Percentiles rank a stretch among this genome's conserved stretches.
These are phyloP conservation scores for Clarias magur DNA, from an alignment of 2,113 vertebrate genomes.

Conservation along the genomic window DNA sequence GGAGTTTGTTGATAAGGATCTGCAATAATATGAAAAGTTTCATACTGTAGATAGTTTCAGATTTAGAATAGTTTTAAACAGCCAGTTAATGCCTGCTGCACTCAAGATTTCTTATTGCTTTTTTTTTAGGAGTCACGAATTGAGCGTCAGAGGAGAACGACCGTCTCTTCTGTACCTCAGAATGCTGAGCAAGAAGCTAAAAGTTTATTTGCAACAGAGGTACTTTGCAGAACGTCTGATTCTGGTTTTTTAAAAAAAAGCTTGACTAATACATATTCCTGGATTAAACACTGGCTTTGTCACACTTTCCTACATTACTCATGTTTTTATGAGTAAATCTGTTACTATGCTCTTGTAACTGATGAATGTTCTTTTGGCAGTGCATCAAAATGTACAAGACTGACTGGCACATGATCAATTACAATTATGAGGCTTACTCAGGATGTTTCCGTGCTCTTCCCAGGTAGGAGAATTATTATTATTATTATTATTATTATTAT, in stretches of 20 bases:
- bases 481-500: not conserved
- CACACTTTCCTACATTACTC: constrained; percentile 15
- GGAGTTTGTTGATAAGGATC: not conserved
- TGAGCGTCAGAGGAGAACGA: constrained; percentile 83
- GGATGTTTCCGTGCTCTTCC: constrained; percentile 94
- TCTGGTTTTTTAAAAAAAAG: not conserved
- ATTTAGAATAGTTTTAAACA: not conserved
- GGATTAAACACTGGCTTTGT: not conserved
- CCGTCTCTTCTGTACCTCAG: constrained; percentile 86
- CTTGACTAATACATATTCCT: constrained; percentile 4
- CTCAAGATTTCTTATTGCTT: not conserved
- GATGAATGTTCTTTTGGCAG: constrained; percentile 70
- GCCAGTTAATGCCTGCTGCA: not conserved
- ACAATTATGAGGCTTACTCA: constrained; percentile 95
- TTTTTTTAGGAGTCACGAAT: constrained; percentile 81
- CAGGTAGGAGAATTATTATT: constrained; percentile 70
- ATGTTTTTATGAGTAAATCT: constrained; percentile 23
- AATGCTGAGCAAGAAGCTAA: constrained; percentile 87
- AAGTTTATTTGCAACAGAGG: constrained; percentile 95
- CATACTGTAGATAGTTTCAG: not conserved
- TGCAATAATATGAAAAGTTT: not conserved
- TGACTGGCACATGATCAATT: constrained; percentile 92
- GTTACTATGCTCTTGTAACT: constrained; percentile 62
- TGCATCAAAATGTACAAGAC: constrained; percentile 97
- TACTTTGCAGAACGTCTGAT: constrained; percentile 57